Evolutionary conservation across 2,113 vertebrate species (phyloP).

Genomic region (Actenoides hombroni): DNA sequence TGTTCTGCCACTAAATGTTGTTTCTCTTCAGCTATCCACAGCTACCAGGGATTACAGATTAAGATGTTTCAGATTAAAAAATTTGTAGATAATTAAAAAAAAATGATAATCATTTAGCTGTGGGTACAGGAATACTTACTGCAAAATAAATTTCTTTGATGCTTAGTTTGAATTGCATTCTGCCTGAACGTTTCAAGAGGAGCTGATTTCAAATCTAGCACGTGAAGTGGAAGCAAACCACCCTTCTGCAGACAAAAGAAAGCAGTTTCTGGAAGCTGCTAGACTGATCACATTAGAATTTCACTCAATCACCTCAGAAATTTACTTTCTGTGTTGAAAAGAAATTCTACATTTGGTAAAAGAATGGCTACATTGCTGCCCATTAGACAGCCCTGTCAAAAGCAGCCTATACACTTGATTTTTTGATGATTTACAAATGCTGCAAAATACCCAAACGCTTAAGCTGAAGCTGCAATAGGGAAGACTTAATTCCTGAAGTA

Average conservation of each 20-base stretch:
- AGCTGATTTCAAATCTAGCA: constrained; percentile 26
- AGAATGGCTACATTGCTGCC: neutral
- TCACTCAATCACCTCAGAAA: neutral
- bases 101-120: neutral
- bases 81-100: neutral
- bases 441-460: neutral
- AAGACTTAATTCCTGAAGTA: neutral
- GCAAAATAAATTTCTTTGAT: neutral
- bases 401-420: neutral
- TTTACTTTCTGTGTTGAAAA: neutral
- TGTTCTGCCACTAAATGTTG: neutral
- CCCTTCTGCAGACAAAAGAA: neutral
- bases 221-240: neutral
- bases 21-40: neutral
- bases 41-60: constrained; percentile 16
- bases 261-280: neutral
- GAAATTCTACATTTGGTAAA: neutral
- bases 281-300: neutral
- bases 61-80: constrained; percentile 32
- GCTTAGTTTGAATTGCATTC: constrained; percentile 1
- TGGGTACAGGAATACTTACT: neutral
- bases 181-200: neutral
- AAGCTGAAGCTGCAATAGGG: neutral
- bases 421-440: neutral
- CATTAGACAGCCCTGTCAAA: neutral